Base-by-base conservation (phyloP, 2,113 vertebrate genomes). In the Tragelaphus scriptus region DNA sequence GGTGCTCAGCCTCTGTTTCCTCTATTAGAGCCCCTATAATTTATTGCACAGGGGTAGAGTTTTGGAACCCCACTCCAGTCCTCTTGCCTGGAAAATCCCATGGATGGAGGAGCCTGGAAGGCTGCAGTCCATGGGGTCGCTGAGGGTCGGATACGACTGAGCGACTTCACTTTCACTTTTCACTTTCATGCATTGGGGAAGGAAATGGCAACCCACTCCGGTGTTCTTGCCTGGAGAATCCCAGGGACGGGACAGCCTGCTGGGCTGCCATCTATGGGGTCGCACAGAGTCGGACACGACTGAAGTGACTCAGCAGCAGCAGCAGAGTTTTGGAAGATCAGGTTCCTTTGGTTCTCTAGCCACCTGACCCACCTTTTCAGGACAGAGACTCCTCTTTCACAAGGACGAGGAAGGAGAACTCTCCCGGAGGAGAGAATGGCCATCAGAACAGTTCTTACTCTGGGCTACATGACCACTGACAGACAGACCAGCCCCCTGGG, bases 371-470 rank as follows among this genome's bases (percentile, higher is more conserved):
- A 15, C 5, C 15, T 65, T 82, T 11, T 32, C 10, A 79, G 44
- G 19, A 13, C 9, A 40, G n/a, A 80, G 28, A 15, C 5, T 55
- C 30, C 25, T 3, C 23, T 92, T 36, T 23, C 47, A n/a, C 2
- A 0, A 28, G 32, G n/a, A 28, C 7, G 1, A 85, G 23, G 17
- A 56, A 17, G 15, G 2, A n/a, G 59, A 28, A 2, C 19, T 26
- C 7, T 32, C 23, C 40, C 7, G 6, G 32, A 58, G 23, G 36
- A 88, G 30, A 86, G 11, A 30, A n/a, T 4, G 21, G 2, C 7
- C 28, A 30, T 40, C 3, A 63, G n/a, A 51, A 21, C 1, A 1
- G 0, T 12, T 49, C 7, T 26, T 7, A 26, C 7, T 12, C 7
- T 13, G 5, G 15, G 8, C 40, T 68, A 3, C 4, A 1, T 25